These are phyloP conservation scores for Tadarida brasiliensis DNA, from an alignment of 2,797 vertebrate genomes.

Conservation along the genomic window DNA sequence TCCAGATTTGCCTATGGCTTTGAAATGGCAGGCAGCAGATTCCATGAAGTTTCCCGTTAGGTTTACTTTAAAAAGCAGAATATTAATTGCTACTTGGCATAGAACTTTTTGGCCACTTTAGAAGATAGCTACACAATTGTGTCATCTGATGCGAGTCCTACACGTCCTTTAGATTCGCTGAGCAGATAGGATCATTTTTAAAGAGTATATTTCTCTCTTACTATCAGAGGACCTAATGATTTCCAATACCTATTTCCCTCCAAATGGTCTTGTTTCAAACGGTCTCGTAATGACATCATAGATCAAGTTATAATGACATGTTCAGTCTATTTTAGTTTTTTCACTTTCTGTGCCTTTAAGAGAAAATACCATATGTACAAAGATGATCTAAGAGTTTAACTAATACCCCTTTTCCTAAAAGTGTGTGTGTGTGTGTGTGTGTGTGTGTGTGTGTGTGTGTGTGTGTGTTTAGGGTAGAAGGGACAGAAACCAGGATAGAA, in stretches of 20 bases:
- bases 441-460: not conserved
- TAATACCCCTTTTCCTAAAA: slow-evolving; percentile 35
- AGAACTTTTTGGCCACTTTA: slow-evolving; percentile 4
- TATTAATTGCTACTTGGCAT: not conserved
- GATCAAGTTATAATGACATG: not conserved
- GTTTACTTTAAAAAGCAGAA: not conserved
- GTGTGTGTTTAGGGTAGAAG: not conserved
- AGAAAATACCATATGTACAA: not conserved
- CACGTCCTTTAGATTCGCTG: not conserved
- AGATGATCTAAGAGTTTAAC: slow-evolving; percentile 5
- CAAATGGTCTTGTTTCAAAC: slow-evolving; percentile 12
- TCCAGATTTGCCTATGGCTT: not conserved
- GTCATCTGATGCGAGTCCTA: not conserved
- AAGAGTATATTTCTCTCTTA: not conserved
- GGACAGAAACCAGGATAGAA: slow-evolving; percentile 8
- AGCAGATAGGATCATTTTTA: not conserved
- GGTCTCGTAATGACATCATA: not conserved
- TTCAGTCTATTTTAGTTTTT: not conserved
- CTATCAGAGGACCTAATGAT: not conserved
- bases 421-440: not conserved
- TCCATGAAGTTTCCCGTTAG: not conserved
- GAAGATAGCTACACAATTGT: not conserved
- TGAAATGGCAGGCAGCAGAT: not conserved
- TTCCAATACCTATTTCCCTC: not conserved
- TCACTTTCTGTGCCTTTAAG: not conserved